A percentile compares a stretch with the other conserved stretches of the same genome.
These are phyloP conservation scores for Battus philenor DNA, from an alignment of 1,140 invertebrate genomes.

Conservation along the genomic window DNA sequence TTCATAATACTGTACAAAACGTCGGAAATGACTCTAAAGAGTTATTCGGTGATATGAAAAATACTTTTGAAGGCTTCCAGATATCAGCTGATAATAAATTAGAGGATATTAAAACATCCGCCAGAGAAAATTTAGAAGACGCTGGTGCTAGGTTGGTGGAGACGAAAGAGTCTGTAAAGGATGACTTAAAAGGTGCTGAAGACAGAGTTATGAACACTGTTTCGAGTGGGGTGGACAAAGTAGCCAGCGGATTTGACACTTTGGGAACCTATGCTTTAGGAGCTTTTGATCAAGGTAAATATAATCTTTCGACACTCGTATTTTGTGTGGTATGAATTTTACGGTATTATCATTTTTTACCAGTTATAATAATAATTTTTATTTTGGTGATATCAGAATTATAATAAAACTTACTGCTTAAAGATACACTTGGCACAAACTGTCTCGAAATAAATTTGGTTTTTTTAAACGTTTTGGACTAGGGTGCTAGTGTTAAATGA, in stretches of 20 bases:
- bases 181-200: slow-evolving; percentile 31
- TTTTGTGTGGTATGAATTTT: no score
- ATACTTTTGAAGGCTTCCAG: slow-evolving; percentile 61
- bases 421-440: no score
- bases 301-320: no score
- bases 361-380: no score
- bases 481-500: no score
- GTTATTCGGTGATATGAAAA: slow-evolving; percentile 47
- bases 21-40: slow-evolving; percentile 39
- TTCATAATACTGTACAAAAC: slow-evolving; percentile 32
- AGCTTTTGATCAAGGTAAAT: slow-evolving; percentile 58
- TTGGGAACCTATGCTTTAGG: slow-evolving; percentile 63
- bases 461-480: no score
- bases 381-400: no score
- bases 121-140: slow-evolving; percentile 41
- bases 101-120: slow-evolving; percentile 49
- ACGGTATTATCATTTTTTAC: no score
- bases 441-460: no score
- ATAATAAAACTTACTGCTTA: no score
- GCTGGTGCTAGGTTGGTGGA: slow-evolving; percentile 37
- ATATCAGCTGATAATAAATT: slow-evolving; percentile 61
- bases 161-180: slow-evolving; percentile 24
- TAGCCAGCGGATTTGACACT: slow-evolving; percentile 61
- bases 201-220: slow-evolving; percentile 35
- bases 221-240: slow-evolving; percentile 45